Conservation (phyloP, 2,113 vertebrate genomes). For the Chamaetylas fuelleborni region DNA sequence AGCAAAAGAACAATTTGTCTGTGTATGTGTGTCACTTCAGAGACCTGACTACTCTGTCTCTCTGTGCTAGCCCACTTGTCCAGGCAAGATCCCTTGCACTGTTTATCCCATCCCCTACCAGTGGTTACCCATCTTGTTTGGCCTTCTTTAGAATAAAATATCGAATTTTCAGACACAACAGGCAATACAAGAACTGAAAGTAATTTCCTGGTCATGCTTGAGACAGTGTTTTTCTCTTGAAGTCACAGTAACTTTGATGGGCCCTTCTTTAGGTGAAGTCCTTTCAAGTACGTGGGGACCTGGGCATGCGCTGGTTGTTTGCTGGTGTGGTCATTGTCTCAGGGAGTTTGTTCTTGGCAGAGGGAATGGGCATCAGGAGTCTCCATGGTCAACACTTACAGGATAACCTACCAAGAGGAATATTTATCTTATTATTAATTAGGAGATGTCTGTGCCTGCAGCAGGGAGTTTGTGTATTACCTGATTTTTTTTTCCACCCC, state of each 20-base stretch:
- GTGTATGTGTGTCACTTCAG: background rate
- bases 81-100: background rate
- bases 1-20: background rate
- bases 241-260: background rate
- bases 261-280: background rate
- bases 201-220: background rate
- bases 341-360: background rate
- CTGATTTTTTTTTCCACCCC: background rate
- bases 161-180: background rate
- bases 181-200: background rate
- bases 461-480: background rate
- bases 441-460: background rate
- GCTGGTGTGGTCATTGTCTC: background rate
- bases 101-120: background rate
- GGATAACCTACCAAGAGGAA: background rate
- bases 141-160: background rate
- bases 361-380: background rate
- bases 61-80: background rate
- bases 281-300: accelerated
- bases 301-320: background rate
- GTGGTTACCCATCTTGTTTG: background rate
- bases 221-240: background rate
- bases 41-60: background rate
- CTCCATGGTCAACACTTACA: background rate
- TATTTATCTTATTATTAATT: background rate